Conservation (phyloP, 2,113 vertebrate genomes). For the Gobiocypris rarus region DNA sequence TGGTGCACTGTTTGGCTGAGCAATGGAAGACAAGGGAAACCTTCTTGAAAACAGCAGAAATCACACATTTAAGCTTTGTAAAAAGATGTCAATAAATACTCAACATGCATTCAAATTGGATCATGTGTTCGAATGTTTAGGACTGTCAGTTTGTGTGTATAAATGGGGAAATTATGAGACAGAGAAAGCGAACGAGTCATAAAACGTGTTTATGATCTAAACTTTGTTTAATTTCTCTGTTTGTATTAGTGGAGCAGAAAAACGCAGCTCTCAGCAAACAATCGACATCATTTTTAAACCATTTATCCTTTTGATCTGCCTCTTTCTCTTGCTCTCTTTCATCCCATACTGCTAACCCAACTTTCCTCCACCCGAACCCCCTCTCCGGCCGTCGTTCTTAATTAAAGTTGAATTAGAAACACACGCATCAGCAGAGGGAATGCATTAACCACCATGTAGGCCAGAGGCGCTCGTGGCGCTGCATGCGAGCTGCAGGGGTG, state of each 20-base stretch:
- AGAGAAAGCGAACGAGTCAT: background rate
- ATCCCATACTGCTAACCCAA: constrained; percentile 11
- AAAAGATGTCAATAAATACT: background rate
- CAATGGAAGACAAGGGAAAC: background rate
- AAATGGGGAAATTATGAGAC: constrained; percentile 7
- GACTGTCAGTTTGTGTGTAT: background rate
- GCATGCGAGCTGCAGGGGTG: constrained; percentile 2
- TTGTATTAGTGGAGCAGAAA: constrained; percentile 3
- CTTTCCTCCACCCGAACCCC: constrained; percentile 1
- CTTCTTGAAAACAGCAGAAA: background rate
- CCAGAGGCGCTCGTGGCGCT: constrained; percentile 28
- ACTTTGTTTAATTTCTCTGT: constrained; percentile 29
- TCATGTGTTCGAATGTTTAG: constrained; percentile 17
- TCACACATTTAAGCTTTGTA: background rate
- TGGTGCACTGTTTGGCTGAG: background rate
- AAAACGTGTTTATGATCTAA: constrained; percentile 18
- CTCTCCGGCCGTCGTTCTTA: constrained; percentile 29
- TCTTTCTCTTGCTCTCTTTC: constrained; percentile 1
- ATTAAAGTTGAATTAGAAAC: constrained; percentile 39
- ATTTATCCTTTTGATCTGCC: constrained; percentile 27
- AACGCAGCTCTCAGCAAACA: constrained; percentile 29
- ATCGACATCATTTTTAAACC: constrained; percentile 32
- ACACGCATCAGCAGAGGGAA: constrained; percentile 41
- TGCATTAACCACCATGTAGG: constrained; percentile 32
- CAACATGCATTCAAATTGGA: background rate